Evolutionary conservation across 2,113 vertebrate species (phyloP).

Genomic region (Vidua chalybeata): DNA sequence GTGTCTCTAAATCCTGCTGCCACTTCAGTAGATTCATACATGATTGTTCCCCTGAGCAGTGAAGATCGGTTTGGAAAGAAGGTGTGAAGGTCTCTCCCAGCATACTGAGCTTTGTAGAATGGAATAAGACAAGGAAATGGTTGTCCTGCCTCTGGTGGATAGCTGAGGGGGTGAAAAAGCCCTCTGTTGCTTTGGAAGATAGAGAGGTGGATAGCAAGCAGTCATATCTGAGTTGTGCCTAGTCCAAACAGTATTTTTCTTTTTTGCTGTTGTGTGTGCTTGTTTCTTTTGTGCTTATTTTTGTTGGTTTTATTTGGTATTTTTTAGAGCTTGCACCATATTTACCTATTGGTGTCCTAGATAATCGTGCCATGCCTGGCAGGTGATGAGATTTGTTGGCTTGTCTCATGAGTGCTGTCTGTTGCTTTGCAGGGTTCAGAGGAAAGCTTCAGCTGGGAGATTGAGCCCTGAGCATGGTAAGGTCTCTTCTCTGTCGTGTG

Average conservation of each 20-base stretch:
- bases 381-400: neutral
- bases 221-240: neutral
- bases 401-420: neutral
- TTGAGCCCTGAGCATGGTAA: constrained; percentile 74
- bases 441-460: constrained; percentile 57
- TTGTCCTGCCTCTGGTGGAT: neutral
- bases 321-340: neutral
- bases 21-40: neutral
- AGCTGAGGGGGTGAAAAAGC: neutral
- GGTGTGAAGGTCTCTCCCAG: neutral
- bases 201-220: neutral
- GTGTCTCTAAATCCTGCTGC: neutral
- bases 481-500: neutral
- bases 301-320: neutral
- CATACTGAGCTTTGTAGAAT: neutral
- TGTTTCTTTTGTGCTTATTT: neutral
- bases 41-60: neutral
- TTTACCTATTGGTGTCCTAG: neutral
- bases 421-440: constrained; percentile 69
- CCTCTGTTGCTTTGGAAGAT: neutral
- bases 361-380: neutral
- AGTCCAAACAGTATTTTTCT: neutral
- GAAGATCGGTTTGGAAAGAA: neutral
- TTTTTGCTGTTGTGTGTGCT: neutral
- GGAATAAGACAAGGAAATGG: neutral